Percentiles rank a stretch among this genome's conserved stretches.
phyloP scores from a whole-genome alignment of 2,113 vertebrate genomes.

The Malaclemys terrapin region DNA sequence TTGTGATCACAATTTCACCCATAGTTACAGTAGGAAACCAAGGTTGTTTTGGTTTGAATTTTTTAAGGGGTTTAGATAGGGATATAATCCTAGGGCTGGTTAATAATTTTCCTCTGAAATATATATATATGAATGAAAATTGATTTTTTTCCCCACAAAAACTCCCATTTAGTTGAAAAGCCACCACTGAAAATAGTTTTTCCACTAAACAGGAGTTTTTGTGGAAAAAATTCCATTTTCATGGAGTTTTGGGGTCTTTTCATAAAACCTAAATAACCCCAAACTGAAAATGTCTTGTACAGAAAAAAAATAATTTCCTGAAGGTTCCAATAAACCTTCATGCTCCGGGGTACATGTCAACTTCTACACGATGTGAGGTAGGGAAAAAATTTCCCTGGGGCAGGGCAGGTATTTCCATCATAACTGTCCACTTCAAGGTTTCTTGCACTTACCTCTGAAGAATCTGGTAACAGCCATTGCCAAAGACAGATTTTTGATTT shows the following conservation, averaged over 20 bases:
- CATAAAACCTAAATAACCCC: neutral
- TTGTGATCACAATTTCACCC: neutral
- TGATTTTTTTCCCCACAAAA: neutral
- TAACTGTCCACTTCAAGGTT: neutral
- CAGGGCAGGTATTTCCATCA: rapidly evolving
- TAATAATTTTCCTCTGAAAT: neutral
- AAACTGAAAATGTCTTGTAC: neutral
- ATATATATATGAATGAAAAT: neutral
- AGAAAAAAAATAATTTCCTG: neutral
- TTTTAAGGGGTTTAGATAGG: neutral
- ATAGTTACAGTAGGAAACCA: neutral
- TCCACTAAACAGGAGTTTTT: neutral
- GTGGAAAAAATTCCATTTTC: neutral
- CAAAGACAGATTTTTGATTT: neutral
- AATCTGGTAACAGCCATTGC: neutral
- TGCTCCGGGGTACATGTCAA: neutral
- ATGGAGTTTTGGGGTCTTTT: neutral
- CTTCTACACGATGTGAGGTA: neutral
- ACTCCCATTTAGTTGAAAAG: neutral
- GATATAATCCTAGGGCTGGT: neutral
- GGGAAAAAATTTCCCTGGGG: neutral
- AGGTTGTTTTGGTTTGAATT: neutral
- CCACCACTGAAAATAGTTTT: neutral
- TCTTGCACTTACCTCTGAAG: neutral
- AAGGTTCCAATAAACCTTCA: neutral